A percentile compares a stretch with the other conserved stretches of the same genome.
Conservation (phyloP, 2,888 invertebrate species). For the Agriotes lineatus region DNA sequence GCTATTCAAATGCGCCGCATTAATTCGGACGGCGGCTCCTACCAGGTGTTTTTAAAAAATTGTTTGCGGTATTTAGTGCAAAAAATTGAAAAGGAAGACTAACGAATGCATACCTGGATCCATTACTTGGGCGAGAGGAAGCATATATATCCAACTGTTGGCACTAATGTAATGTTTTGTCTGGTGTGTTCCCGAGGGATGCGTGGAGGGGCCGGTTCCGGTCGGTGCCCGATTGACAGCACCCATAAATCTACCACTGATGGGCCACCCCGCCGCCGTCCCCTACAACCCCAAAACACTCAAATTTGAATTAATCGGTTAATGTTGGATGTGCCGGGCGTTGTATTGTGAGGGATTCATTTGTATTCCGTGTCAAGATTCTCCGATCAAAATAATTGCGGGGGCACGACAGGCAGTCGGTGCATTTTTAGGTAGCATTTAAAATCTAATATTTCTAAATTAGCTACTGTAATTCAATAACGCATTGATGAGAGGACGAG, state of each 20-base stretch:
- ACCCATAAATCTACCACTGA: constrained; percentile 58
- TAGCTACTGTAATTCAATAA: too few relatives aligned
- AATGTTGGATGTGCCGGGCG: not conserved
- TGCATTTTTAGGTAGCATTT: too few relatives aligned
- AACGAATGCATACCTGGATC: too few relatives aligned
- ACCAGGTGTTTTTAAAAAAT: too few relatives aligned
- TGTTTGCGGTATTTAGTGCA: not conserved
- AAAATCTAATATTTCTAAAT: too few relatives aligned
- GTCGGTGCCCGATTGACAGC: constrained; percentile 60
- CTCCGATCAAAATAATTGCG: too few relatives aligned
- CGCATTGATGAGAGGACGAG: too few relatives aligned
- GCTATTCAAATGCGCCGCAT: not conserved
- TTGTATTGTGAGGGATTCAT: too few relatives aligned
- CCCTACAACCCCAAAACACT: constrained; percentile 31
- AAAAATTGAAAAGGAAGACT: not conserved
- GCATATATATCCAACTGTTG: constrained; percentile 51
- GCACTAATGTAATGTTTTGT: constrained; percentile 64
- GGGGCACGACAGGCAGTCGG: too few relatives aligned
- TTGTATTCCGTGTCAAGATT: too few relatives aligned
- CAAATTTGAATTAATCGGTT: constrained; percentile 33
- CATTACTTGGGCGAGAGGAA: constrained; percentile 41
- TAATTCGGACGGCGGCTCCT: too few relatives aligned
- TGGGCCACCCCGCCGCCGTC: constrained; percentile 44
- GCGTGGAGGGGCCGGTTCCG: constrained; percentile 58
- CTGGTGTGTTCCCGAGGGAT: constrained; percentile 60